These are phyloP conservation scores for Polylopha cassiicola DNA, from an alignment of 2,888 invertebrate species.

Conservation along the genomic window DNA sequence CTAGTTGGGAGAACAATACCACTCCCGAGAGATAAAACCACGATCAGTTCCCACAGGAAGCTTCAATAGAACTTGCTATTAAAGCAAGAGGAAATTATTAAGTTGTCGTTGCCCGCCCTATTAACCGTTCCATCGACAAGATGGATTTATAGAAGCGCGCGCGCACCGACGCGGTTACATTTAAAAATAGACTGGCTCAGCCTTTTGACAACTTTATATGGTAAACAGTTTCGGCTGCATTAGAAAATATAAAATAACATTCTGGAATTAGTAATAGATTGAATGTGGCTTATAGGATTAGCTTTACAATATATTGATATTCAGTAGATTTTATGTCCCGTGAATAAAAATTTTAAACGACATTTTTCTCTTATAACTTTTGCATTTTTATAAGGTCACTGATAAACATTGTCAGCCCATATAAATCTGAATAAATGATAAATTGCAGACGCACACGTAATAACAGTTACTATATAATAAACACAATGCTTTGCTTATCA, in stretches of 20 bases:
- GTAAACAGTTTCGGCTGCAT: constrained; percentile 20
- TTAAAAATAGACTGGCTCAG: constrained; percentile 44
- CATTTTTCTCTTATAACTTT: no score
- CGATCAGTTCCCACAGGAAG: constrained; percentile 27
- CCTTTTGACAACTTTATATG: constrained; percentile 31
- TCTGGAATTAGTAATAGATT: no score
- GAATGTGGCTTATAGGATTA: no score
- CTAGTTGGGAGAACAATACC: constrained; percentile 13
- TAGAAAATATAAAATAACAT: neutral
- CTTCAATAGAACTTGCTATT: constrained; percentile 19
- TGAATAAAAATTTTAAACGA: no score
- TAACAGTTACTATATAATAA: no score
- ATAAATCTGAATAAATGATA: no score
- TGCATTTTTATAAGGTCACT: no score
- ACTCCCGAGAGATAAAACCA: constrained; percentile 11
- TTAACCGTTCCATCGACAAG: constrained; percentile 55
- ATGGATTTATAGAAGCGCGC: constrained; percentile 55
- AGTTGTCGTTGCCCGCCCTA: constrained; percentile 60
- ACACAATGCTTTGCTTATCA: no score
- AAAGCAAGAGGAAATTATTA: constrained; percentile 68
- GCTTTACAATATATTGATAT: no score
- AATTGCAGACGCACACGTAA: no score
- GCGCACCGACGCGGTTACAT: constrained; percentile 29
- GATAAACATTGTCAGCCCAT: no score
- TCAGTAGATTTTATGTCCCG: no score